phyloP scores from a whole-genome alignment of 1,140 invertebrate species.

The Trichomalopsis sarcophagae region DNA sequence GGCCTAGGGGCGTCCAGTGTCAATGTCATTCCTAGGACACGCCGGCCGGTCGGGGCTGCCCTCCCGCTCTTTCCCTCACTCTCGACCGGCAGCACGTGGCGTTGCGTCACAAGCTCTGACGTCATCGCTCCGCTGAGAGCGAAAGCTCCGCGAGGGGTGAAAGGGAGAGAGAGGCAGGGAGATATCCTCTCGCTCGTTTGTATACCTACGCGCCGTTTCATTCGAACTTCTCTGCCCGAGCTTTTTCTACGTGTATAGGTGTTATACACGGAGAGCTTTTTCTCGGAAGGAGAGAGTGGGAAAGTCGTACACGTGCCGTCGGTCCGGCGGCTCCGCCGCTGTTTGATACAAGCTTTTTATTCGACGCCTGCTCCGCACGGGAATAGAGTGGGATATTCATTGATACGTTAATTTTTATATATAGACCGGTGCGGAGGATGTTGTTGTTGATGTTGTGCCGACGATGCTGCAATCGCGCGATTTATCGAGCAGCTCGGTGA shows the following conservation, averaged over 20 bases:
- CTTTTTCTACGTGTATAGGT: background rate
- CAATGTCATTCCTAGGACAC: conserved; percentile 65
- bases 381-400: background rate
- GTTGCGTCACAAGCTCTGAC: conserved; percentile 62
- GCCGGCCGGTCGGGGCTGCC: conserved; percentile 44
- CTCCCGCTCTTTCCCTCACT: background rate
- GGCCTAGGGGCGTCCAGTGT: conserved; percentile 56
- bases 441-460: too few relatives aligned
- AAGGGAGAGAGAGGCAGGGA: background rate
- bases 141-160: background rate
- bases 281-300: background rate
- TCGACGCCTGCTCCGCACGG: background rate
- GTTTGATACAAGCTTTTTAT: background rate
- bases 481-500: too few relatives aligned
- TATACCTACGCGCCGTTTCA: background rate
- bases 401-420: conserved; percentile 13
- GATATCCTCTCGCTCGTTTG: background rate
- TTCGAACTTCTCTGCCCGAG: background rate
- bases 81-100: conserved; percentile 29
- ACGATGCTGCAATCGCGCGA: too few relatives aligned
- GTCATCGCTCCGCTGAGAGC: conserved; percentile 54
- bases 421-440: too few relatives aligned
- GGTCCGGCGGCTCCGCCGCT: background rate
- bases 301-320: background rate
- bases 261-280: background rate